Conservation (phyloP, 2,113 vertebrate species). For the Halichoeres trimaculatus region DNA sequence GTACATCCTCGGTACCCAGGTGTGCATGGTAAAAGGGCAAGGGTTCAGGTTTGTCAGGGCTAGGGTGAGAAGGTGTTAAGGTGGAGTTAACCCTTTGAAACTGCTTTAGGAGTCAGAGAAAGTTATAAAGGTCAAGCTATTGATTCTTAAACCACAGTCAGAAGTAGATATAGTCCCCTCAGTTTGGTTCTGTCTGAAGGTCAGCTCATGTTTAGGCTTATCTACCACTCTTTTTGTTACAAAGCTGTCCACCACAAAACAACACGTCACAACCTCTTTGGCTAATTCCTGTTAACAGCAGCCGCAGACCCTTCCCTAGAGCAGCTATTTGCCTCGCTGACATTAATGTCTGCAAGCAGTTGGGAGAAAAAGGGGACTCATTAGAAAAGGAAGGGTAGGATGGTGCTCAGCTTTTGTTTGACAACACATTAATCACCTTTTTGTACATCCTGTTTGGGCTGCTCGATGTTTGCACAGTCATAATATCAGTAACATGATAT, state of each 20-base stretch:
- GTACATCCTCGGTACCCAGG: too few species aligned
- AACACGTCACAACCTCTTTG: constrained; percentile 25
- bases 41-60: too few species aligned
- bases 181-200: not conserved
- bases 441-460: not conserved
- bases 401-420: constrained; percentile 16
- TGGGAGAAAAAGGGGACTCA: constrained; percentile 2
- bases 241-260: constrained; percentile 32
- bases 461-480: not conserved
- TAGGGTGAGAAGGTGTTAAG: too few species aligned
- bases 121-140: constrained; percentile 3
- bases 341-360: constrained; percentile 48
- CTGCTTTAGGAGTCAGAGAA: not conserved
- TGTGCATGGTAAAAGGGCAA: too few species aligned
- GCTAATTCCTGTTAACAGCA: constrained; percentile 58
- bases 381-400: not conserved
- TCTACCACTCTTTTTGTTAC: constrained; percentile 7
- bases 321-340: not conserved
- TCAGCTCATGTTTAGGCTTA: not conserved
- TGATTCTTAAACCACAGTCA: not conserved
- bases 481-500: not conserved
- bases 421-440: constrained; percentile 32
- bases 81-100: too few species aligned
- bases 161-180: not conserved
- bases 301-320: constrained; percentile 29